Conservation (phyloP, 2,888 invertebrate genomes). For the Hydrotaea diabolus region DNA sequence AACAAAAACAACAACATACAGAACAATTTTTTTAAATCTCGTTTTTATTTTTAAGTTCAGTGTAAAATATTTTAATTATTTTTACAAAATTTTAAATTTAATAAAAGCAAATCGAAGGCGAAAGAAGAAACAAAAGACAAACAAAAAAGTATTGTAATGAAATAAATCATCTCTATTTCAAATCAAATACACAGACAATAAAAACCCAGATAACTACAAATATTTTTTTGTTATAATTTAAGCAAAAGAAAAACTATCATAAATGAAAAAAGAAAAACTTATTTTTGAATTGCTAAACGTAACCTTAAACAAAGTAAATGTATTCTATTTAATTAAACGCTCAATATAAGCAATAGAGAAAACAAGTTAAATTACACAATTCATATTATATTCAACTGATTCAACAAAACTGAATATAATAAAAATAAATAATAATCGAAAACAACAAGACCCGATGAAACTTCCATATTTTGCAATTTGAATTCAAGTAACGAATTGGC, state of each 20-base stretch:
- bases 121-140: no score
- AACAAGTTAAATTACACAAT: conserved; percentile 9
- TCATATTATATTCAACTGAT: neutral
- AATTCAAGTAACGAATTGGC: no score
- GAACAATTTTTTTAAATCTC: conserved; percentile 37
- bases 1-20: conserved; percentile 16
- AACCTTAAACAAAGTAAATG: conserved; percentile 20
- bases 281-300: conserved; percentile 33
- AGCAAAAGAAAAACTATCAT: conserved; percentile 22
- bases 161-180: conserved; percentile 65
- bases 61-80: conserved; percentile 14
- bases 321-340: conserved; percentile 35
- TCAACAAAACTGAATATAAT: neutral
- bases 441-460: no score
- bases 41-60: conserved; percentile 23
- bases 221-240: conserved; percentile 50
- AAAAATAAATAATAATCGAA: neutral
- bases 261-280: conserved; percentile 43
- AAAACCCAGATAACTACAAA: conserved; percentile 54
- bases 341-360: conserved; percentile 38
- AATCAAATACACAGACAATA: conserved; percentile 64
- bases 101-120: neutral
- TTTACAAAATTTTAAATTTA: conserved; percentile 21
- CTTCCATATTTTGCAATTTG: no score
- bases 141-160: conserved; percentile 42